These are phyloP conservation scores for Lepilemur ruficaudatus DNA, from an alignment of 2,797 vertebrate genomes.

Conservation along the genomic window DNA sequence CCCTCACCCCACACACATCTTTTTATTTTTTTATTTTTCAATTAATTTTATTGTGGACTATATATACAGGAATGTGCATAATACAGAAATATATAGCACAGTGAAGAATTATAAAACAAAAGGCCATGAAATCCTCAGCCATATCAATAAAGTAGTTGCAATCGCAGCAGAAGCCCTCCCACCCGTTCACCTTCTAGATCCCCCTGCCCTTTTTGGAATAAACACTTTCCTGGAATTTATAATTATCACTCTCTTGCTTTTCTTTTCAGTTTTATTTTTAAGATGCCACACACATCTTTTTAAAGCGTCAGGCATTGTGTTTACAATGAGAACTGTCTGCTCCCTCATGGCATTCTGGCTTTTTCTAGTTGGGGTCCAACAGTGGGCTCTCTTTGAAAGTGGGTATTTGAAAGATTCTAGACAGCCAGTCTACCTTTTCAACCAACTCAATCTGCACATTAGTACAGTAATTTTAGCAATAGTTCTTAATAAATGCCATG, in stretches of 20 bases:
- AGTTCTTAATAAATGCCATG: background rate
- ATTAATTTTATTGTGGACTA: no score
- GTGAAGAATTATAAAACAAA: no score
- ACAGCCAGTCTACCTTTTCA: background rate
- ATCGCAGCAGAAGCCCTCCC: background rate
- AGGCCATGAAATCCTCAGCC: no score
- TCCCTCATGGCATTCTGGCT: background rate
- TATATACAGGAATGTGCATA: no score
- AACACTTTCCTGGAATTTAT: background rate
- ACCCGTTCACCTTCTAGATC: background rate
- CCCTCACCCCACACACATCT: background rate
- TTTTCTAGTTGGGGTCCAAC: background rate
- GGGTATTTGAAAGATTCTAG: slow-evolving; percentile 22
- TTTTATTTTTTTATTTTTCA: background rate
- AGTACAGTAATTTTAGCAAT: slow-evolving; percentile 23
- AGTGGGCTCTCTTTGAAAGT: background rate
- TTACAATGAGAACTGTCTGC: background rate
- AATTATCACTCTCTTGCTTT: background rate
- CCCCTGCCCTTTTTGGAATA: background rate
- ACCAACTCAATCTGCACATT: background rate
- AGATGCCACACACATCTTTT: no score
- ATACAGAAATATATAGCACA: no score
- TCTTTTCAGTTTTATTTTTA: background rate
- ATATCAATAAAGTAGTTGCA: background rate
- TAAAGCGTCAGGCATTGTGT: background rate